Percentiles rank a stretch among this genome's conserved stretches.
phyloP scores from a whole-genome alignment of 2,113 vertebrate genomes.

The Acanthochromis polyacanthus region DNA sequence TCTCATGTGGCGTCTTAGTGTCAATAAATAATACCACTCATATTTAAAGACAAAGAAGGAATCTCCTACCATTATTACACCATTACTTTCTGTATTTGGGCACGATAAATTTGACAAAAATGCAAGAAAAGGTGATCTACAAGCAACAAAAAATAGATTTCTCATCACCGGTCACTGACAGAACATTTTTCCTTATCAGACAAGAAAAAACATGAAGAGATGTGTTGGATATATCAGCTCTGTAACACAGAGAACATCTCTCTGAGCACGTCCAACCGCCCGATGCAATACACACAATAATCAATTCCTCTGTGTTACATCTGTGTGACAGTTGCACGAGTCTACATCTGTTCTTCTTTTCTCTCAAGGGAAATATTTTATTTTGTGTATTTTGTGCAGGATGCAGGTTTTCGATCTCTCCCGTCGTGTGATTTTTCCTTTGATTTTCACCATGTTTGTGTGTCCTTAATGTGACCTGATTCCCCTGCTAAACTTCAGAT shows the following conservation, averaged over 20 bases:
- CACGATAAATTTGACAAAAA: no score
- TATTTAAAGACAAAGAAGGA: no score
- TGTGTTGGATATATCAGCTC: background rate
- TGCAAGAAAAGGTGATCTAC: no score
- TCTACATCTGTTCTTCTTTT: constrained; percentile 18
- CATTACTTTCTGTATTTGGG: no score
- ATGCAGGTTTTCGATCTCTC: background rate
- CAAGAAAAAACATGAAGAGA: background rate
- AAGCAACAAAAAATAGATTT: background rate
- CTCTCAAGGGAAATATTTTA: constrained; percentile 44
- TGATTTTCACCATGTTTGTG: constrained; percentile 1
- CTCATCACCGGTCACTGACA: background rate
- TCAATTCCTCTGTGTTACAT: constrained; percentile 42
- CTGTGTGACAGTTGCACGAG: constrained; percentile 14
- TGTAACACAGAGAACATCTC: background rate
- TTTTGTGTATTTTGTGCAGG: background rate
- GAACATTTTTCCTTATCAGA: background rate
- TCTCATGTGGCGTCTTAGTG: no score
- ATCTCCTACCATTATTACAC: no score
- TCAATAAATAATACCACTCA: no score
- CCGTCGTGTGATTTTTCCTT: constrained; percentile 11
- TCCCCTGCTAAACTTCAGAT: background rate
- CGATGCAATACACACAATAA: constrained; percentile 37
- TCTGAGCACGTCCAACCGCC: constrained; percentile 25
- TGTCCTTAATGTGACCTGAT: background rate